A percentile compares a stretch with the other conserved stretches of the same genome.
These are phyloP conservation scores for Enteromius trimaculatus DNA, from an alignment of 2,797 vertebrate genomes.

Conservation along the genomic window DNA sequence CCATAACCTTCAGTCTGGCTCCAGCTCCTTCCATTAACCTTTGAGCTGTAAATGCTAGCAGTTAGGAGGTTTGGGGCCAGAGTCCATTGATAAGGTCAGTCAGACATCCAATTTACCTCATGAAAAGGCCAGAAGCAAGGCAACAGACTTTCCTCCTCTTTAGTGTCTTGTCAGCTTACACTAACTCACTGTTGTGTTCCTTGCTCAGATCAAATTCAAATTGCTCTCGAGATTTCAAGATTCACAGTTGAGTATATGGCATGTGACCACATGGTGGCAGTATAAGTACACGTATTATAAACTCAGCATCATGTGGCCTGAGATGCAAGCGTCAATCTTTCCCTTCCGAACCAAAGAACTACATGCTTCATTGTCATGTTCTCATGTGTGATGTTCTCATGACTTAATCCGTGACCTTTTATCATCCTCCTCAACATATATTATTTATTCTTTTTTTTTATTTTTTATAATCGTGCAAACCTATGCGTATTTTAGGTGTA, in stretches of 20 bases:
- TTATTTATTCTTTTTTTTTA: neutral
- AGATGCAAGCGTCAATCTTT: neutral
- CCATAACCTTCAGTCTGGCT: constrained; percentile 71
- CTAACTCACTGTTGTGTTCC: neutral
- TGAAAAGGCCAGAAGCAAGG: constrained; percentile 58
- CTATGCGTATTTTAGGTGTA: neutral
- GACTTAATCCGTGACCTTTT: neutral
- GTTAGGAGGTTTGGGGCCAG: constrained; percentile 62
- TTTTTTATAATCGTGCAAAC: neutral
- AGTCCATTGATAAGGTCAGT: constrained; percentile 72
- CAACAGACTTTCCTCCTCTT: constrained; percentile 15
- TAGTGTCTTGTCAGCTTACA: constrained; percentile 20
- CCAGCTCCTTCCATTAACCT: constrained; percentile 74
- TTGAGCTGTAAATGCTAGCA: constrained; percentile 75
- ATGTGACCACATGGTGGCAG: constrained; percentile 57
- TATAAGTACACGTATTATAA: constrained; percentile 22
- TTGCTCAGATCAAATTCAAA: constrained; percentile 16
- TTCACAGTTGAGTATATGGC: neutral
- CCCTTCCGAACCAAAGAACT: neutral
- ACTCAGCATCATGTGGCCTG: neutral
- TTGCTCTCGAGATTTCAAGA: neutral
- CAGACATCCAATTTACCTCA: constrained; percentile 63
- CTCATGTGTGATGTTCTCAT: neutral
- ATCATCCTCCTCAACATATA: neutral
- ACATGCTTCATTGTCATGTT: neutral